Evolutionary conservation across 2,113 vertebrate species (phyloP).

Genomic region (Salvator merianae): DNA sequence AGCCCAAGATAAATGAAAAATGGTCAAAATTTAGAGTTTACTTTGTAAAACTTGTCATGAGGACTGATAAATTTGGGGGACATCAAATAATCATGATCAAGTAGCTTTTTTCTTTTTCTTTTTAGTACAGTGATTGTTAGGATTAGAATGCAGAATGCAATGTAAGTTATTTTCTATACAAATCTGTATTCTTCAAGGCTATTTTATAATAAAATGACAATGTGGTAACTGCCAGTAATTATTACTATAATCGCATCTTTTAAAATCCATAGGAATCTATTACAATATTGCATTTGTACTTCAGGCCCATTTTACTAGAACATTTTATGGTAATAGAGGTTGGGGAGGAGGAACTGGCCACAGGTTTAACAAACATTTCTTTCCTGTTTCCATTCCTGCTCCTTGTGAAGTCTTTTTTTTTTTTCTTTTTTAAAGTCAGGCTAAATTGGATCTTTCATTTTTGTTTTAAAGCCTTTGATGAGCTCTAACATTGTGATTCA

Average conservation of each 20-base stretch:
- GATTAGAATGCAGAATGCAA: no score
- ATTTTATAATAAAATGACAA: no score
- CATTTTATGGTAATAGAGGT: not conserved
- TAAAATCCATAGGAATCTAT: not conserved
- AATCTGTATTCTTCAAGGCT: no score
- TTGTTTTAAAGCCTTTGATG: constrained; percentile 25
- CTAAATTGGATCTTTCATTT: not conserved
- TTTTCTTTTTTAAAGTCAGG: not conserved
- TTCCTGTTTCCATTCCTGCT: not conserved
- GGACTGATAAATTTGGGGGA: not conserved
- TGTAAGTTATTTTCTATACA: no score
- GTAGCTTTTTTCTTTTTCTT: no score
- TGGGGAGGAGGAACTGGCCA: not conserved
- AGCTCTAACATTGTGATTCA: constrained; percentile 9
- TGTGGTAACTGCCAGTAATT: not conserved
- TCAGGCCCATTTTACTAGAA: not conserved
- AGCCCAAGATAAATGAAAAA: not conserved
- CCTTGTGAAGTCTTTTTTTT: no score
- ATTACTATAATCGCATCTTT: not conserved
- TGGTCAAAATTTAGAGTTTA: not conserved
- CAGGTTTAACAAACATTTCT: not conserved
- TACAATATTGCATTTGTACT: not conserved
- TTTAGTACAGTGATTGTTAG: no score
- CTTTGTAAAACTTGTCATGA: not conserved
- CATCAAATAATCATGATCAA: not conserved